A percentile compares a stretch with the other conserved stretches of the same genome.
Evolutionary conservation across 2,797 vertebrate species (phyloP).

Genomic region (Sebastes minor): DNA sequence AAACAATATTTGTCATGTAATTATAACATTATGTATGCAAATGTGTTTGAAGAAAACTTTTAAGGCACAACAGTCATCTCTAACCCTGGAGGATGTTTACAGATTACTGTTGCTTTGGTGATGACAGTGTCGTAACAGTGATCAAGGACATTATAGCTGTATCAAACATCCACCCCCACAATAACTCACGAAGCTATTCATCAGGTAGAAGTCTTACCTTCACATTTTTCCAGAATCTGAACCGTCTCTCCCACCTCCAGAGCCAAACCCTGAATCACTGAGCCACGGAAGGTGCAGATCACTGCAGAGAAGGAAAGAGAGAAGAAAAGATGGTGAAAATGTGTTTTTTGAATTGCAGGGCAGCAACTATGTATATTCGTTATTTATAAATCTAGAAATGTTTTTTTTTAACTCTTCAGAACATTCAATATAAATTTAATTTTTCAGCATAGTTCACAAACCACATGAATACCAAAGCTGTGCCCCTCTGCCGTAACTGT

Average conservation of each 20-base stretch:
- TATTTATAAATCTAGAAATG: neutral
- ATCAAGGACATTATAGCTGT: neutral
- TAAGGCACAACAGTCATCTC: neutral
- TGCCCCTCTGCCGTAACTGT: neutral
- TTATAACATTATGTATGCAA: neutral
- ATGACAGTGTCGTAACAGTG: neutral
- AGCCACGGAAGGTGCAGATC: conserved; percentile 93
- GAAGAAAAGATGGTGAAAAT: neutral
- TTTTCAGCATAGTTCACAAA: neutral
- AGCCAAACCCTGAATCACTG: conserved; percentile 88
- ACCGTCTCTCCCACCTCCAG: conserved; percentile 97
- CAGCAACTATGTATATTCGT: neutral
- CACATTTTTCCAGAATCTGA: conserved; percentile 96
- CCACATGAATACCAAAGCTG: neutral
- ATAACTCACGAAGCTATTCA: neutral
- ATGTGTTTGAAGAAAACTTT: neutral
- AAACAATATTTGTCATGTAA: too few relatives aligned
- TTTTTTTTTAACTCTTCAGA: neutral
- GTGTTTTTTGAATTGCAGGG: neutral
- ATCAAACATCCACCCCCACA: neutral
- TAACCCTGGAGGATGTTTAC: neutral
- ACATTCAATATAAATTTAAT: accelerated
- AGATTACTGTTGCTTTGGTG: neutral
- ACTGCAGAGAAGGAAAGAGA: conserved; percentile 66
- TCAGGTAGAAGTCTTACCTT: conserved; percentile 85